Evolutionary conservation across 2,888 invertebrate species (phyloP), one percentile per base, ranked within the genome.

Genomic region (Troilus luridus): DNA sequence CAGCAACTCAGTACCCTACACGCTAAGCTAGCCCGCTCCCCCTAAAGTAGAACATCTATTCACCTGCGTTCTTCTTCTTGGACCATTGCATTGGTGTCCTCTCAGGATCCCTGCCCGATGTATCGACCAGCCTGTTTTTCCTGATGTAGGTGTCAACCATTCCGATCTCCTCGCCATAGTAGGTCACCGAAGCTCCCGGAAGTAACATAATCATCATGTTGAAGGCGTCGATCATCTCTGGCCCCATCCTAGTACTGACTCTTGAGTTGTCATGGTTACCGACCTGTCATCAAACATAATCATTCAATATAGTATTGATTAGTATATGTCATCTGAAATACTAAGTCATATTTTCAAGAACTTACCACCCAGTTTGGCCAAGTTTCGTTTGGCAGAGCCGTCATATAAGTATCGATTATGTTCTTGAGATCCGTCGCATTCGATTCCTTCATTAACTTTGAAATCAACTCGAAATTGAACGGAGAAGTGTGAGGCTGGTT

Each of bases 121-220:
- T 95, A 58, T 81, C 85, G 10, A 89, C 62, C 24, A 96, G 97
- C 0, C 95, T 94, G 0, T 96, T 96, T 91, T 95, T 96, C 9
- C 95, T 95, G 27, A 97, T 94, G 93, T 94, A 94, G 0, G 93
- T 93, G 93, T 97, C 96, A 0, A 95, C 95, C 97, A 98, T 97
- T 14, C 97, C 98, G 91, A 98, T 95, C 94, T 98, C 98, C 93
- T 98, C 98, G 0, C 98, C 98, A 93, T 98, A 97, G 94, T 98
- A 98, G 0, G 97, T 96, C n/a, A 97, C 95, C 0, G 96, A 95
- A 0, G 96, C 96, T 64, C 98, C 98, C 0, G 97, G 97, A 56
- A 98, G 94, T 21, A 97, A 94, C 93, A 97, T 95, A 91, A 96
- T 95, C 91, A 98, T 94, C 93, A 97, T 95, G 93, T 96, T 97